Conservation (phyloP, 1,140 invertebrate genomes). For the Lutraria rhynchaena region DNA sequence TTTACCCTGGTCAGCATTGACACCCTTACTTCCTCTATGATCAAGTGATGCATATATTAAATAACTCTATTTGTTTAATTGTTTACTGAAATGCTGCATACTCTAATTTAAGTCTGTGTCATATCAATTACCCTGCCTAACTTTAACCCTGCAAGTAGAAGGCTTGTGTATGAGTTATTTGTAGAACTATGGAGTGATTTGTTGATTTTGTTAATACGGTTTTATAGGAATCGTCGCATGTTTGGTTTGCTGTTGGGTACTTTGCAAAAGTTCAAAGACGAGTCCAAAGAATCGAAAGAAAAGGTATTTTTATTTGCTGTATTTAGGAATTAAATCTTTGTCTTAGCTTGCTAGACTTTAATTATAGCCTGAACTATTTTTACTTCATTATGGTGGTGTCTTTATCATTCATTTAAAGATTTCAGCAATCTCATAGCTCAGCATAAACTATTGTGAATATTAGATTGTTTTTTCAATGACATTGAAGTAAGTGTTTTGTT, state of each 20-base stretch:
- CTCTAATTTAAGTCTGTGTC: too few relatives aligned
- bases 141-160: background rate
- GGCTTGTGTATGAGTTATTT: background rate
- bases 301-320: too few relatives aligned
- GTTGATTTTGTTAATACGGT: background rate
- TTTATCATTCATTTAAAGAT: background rate
- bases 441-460: too few relatives aligned
- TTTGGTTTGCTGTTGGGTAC: slow-evolving; percentile 95
- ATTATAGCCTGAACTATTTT: background rate
- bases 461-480: too few relatives aligned
- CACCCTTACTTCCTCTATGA: too few relatives aligned
- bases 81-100: too few relatives aligned
- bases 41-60: background rate
- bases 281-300: slow-evolving; percentile 93
- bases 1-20: too few relatives aligned
- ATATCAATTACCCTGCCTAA: background rate
- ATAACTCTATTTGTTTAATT: too few relatives aligned
- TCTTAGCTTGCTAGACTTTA: background rate
- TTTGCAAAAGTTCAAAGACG: slow-evolving; percentile 96
- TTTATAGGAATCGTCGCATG: slow-evolving; percentile 88
- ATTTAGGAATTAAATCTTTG: too few relatives aligned
- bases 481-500: too few relatives aligned
- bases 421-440: background rate
- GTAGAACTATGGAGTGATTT: background rate
- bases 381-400: background rate